phyloP scores from a whole-genome alignment of 2,797 vertebrate species.

The Fundulus diaphanus region DNA sequence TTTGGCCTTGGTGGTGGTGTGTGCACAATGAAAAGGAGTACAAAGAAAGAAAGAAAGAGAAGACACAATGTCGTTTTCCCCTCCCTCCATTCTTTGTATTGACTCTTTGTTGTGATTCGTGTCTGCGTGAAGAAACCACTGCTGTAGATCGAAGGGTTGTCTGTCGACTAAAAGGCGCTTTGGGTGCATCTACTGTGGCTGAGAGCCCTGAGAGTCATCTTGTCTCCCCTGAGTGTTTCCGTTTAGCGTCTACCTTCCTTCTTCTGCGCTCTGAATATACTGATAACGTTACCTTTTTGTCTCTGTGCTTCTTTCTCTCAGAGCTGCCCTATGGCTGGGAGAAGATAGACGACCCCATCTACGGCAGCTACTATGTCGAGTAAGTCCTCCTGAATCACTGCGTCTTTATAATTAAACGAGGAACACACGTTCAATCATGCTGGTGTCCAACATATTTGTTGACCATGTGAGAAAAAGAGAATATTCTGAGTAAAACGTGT shows the following conservation, averaged over 20 bases:
- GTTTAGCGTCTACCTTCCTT: slow-evolving; percentile 48
- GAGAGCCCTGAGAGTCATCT: slow-evolving; percentile 58
- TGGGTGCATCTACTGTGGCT: slow-evolving; percentile 46
- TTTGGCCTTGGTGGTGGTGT: slow-evolving; percentile 42
- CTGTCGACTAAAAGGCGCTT: slow-evolving; percentile 61
- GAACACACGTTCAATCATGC: slow-evolving; percentile 27
- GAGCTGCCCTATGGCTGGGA: slow-evolving; percentile 99
- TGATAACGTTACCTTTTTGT: slow-evolving; percentile 64
- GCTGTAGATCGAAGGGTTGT: slow-evolving; percentile 58
- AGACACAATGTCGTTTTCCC: slow-evolving; percentile 25
- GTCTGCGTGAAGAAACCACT: slow-evolving; percentile 49
- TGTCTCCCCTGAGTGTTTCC: slow-evolving; percentile 59
- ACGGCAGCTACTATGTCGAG: slow-evolving; percentile 99
- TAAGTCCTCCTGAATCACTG: slow-evolving; percentile 82
- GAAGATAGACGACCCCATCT: slow-evolving; percentile 99
- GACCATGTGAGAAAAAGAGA: background rate
- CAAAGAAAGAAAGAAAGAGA: slow-evolving; percentile 19
- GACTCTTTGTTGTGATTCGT: slow-evolving; percentile 57
- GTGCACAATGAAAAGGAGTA: slow-evolving; percentile 8
- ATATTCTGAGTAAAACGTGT: background rate
- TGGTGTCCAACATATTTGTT: slow-evolving; percentile 8
- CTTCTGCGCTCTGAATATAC: slow-evolving; percentile 49
- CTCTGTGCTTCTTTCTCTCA: slow-evolving; percentile 84
- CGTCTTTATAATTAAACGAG: slow-evolving; percentile 34
- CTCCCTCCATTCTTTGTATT: slow-evolving; percentile 27